Base-by-base conservation (phyloP, 1,140 invertebrate species). In the Aleiodes sp. region DNA sequence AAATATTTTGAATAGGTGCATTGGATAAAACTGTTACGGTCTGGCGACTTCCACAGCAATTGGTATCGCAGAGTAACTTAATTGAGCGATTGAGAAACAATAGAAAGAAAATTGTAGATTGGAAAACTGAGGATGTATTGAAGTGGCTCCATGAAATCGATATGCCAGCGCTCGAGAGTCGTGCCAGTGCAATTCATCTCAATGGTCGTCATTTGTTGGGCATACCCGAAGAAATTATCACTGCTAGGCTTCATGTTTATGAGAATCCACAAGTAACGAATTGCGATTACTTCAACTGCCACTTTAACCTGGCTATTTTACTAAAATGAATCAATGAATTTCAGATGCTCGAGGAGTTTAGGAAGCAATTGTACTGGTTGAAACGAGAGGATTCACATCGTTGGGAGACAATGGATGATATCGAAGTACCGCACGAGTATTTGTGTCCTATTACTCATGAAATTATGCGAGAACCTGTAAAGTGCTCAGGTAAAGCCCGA, bases 391-490 rank as follows among this genome's bases (percentile, higher is more conserved):
- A 81, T 56, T 70, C 33, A 26, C 76, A 73, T 52, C 6, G 33
- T 33, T 26, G 26, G 21, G 68, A 79, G 24, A 64, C 76, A 14
- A 43, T 73, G n/a, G 79, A 77, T 16, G 77, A 80, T 1, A 43
- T 70, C 7, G 82, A 87, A 37, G 78, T 89, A 28, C 91, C 91
- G 4, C 82, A 91, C 72, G 92, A 94, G 77, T 93, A 91, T 76
- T 77, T 93, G n/a, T 95, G 94, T 84, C 93, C 94, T 9, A 94
- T 95, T 19, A 94, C 93, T 0, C 91, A 93, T 60, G 92, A 94
- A 75, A 86, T 94, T 26, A 94, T 94, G 92, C 88, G 87, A 65
- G 91, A 94, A 78, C 93, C 93, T 12, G 93, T 94, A 4, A 89
- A 88, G 28, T 93, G 91, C 75, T 84, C 88, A 76, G 91, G 91